These are phyloP conservation scores for Drosophila gaucha DNA, from an alignment of 2,888 invertebrate species.

Conservation along the genomic window DNA sequence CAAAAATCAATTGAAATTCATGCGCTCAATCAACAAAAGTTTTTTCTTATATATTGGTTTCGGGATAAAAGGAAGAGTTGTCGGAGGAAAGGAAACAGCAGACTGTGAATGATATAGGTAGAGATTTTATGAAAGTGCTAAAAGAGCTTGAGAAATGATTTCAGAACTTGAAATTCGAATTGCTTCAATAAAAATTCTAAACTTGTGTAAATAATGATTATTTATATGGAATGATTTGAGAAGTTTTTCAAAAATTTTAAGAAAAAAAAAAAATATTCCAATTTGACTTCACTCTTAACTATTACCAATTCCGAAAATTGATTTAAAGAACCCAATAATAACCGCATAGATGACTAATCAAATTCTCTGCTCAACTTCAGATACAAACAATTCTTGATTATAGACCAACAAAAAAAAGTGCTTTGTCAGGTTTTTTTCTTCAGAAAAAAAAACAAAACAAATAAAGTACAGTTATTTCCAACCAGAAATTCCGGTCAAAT, in stretches of 20 bases:
- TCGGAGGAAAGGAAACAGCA: background rate
- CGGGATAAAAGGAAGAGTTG: too few relatives aligned
- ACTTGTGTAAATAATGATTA: too few relatives aligned
- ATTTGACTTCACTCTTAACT: background rate
- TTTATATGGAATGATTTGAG: too few relatives aligned
- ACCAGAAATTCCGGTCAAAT: slow-evolving; percentile 27
- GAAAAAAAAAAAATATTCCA: background rate
- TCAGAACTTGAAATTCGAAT: background rate
- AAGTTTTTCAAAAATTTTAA: too few relatives aligned
- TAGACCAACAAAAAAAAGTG: slow-evolving; percentile 21
- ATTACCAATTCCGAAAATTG: background rate
- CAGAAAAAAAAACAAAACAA: background rate
- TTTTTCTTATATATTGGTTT: slow-evolving; percentile 1
- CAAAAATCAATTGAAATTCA: slow-evolving; percentile 46
- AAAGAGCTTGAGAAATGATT: background rate
- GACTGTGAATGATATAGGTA: slow-evolving; percentile 8
- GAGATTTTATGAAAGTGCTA: slow-evolving; percentile 4
- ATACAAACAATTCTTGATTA: slow-evolving; percentile 18
- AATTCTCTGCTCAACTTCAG: slow-evolving; percentile 19
- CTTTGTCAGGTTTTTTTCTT: slow-evolving; percentile 18
- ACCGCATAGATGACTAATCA: slow-evolving; percentile 35
- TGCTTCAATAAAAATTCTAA: background rate
- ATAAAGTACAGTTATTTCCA: slow-evolving; percentile 25
- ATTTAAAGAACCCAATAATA: background rate
- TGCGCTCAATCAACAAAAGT: slow-evolving; percentile 58